phyloP scores from a whole-genome alignment of 2,888 invertebrate species.

The Rhaphigaster nebulosa region DNA sequence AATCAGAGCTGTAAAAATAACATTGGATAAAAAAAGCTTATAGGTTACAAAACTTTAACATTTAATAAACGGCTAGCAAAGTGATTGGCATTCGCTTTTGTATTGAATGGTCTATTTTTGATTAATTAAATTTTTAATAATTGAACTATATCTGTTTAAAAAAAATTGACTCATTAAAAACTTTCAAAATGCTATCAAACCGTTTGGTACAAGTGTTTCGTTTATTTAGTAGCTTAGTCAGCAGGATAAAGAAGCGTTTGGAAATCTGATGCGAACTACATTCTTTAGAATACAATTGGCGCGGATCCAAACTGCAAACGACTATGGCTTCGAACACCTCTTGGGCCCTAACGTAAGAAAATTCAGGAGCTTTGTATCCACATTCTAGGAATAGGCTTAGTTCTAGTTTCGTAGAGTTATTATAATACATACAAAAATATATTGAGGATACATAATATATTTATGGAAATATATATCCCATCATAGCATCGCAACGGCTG shows the following conservation, averaged over 20 bases:
- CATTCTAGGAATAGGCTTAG: neutral
- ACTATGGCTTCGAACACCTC: slow-evolving; percentile 20
- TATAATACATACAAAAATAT: neutral
- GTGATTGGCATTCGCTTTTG: neutral
- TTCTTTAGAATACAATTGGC: slow-evolving; percentile 29
- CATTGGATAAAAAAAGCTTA: no score
- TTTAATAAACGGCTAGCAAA: neutral
- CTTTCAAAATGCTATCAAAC: neutral
- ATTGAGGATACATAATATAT: neutral
- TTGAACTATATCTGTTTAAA: neutral
- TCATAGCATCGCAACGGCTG: neutral
- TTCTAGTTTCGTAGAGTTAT: neutral
- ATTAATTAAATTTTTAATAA: no score
- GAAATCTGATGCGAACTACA: slow-evolving; percentile 9
- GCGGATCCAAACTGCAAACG: slow-evolving; percentile 29
- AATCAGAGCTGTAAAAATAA: neutral
- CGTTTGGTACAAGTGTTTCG: neutral
- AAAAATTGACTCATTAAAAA: neutral
- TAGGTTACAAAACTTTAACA: no score
- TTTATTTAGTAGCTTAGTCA: neutral
- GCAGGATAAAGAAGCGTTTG: neutral
- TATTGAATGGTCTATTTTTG: neutral
- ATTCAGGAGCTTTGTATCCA: neutral
- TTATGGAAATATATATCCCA: neutral
- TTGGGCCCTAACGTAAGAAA: neutral